A percentile compares a stretch with the other conserved stretches of the same genome.
Conservation (phyloP, 2,113 vertebrate species). For the Ceratotherium simum region DNA sequence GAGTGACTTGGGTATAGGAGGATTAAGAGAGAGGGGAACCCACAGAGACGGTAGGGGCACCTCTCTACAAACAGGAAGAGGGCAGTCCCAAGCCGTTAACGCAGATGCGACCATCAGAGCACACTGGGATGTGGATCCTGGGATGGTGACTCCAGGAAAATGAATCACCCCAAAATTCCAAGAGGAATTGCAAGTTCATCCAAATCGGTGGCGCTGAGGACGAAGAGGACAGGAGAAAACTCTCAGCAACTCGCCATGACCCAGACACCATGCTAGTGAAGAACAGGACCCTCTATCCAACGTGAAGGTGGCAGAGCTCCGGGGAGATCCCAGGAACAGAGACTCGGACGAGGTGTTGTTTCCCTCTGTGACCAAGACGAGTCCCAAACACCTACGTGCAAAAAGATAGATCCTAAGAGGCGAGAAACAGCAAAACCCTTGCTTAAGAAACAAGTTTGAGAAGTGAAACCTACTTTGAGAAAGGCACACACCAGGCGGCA, state of each 20-base stretch:
- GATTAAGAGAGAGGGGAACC: neutral
- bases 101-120: fast-evolving
- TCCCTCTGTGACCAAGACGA: fast-evolving
- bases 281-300: neutral
- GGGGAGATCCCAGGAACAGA: fast-evolving
- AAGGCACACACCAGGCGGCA: neutral
- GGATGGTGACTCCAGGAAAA: neutral
- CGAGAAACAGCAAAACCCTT: neutral
- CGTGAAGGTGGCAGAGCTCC: fast-evolving
- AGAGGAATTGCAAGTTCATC: neutral
- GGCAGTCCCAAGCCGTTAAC: neutral
- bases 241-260: fast-evolving
- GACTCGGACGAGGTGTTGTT: neutral
- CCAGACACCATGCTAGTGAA: fast-evolving
- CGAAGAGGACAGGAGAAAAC: neutral
- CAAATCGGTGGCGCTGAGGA: neutral
- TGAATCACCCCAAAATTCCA: neutral
- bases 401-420: neutral
- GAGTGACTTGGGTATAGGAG: neutral
- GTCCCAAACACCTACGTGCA: neutral
- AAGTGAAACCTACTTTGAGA: neutral
- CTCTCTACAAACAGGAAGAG: neutral
- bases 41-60: fast-evolving
- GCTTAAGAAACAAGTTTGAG: neutral
- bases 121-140: neutral